Evolutionary conservation across 2,888 invertebrate species (phyloP).

Genomic region (Pristionchus fissidentatus): DNA sequence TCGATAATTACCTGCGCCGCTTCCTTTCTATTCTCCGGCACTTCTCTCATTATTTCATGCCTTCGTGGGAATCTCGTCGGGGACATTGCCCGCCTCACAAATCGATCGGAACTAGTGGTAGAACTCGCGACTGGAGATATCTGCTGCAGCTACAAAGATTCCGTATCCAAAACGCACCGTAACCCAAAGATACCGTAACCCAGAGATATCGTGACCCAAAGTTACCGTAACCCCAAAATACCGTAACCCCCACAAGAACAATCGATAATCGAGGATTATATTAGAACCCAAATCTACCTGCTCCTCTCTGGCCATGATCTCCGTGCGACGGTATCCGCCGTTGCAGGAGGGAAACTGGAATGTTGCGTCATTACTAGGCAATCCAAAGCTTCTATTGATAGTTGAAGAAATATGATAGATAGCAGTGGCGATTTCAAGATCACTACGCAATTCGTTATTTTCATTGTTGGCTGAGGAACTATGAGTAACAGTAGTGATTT

Average conservation of each 20-base stretch:
- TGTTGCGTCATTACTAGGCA: neutral
- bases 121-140: neutral
- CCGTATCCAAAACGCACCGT: neutral
- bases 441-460: too few relatives aligned
- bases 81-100: neutral
- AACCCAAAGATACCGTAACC: neutral
- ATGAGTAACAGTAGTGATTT: neutral
- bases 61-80: conserved; percentile 2
- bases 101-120: neutral
- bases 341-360: neutral
- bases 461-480: neutral
- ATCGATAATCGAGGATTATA: neutral
- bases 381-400: neutral
- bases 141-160: neutral
- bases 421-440: too few relatives aligned
- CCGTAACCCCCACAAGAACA: too few relatives aligned
- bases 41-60: conserved; percentile 3
- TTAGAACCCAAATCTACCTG: conserved; percentile 12
- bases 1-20: neutral
- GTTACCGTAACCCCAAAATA: neutral
- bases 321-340: neutral
- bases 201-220: neutral
- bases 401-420: neutral
- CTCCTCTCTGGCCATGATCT: conserved; percentile 18
- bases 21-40: conserved; percentile 39